A percentile compares a stretch with the other conserved stretches of the same genome.
Conservation (phyloP, 2,888 invertebrate genomes). For the Yponomeuta malinellus region DNA sequence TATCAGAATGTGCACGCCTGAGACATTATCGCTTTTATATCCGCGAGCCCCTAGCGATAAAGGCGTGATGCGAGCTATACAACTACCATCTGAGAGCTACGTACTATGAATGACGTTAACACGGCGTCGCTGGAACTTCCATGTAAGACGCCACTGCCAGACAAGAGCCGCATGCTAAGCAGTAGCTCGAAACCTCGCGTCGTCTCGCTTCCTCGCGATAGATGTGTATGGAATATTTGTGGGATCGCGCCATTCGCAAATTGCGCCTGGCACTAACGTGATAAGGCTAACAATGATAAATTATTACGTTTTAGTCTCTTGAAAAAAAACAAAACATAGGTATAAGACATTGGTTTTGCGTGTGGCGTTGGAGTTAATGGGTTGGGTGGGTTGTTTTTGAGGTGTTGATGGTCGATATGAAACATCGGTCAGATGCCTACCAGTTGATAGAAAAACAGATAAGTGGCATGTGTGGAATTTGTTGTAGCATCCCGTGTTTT, state of each 20-base stretch:
- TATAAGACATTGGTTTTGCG: constrained; percentile 12
- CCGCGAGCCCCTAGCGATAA: constrained; percentile 55
- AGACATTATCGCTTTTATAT: constrained; percentile 65
- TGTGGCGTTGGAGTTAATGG: constrained; percentile 7
- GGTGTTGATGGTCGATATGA: background rate
- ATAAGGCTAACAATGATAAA: constrained; percentile 37
- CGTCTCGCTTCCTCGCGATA: constrained; percentile 65
- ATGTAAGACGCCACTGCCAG: constrained; percentile 52
- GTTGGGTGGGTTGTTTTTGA: background rate
- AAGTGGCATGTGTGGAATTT: too few relatives aligned
- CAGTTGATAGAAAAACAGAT: too few relatives aligned
- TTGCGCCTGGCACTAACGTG: constrained; percentile 59
- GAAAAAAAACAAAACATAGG: background rate
- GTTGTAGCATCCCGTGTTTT: too few relatives aligned
- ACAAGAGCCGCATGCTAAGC: constrained; percentile 47
- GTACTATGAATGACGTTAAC: constrained; percentile 73
- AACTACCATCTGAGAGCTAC: constrained; percentile 73
- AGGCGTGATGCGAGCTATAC: constrained; percentile 61
- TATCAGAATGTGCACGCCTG: constrained; percentile 58
- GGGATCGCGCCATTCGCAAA: constrained; percentile 69
- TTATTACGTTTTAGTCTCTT: constrained; percentile 17
- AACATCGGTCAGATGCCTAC: background rate
- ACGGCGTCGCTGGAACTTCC: constrained; percentile 38
- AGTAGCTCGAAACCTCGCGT: constrained; percentile 46
- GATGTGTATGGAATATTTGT: constrained; percentile 71